These are phyloP conservation scores for Oeneis ivallda DNA, from an alignment of 2,888 invertebrate genomes.

Conservation along the genomic window DNA sequence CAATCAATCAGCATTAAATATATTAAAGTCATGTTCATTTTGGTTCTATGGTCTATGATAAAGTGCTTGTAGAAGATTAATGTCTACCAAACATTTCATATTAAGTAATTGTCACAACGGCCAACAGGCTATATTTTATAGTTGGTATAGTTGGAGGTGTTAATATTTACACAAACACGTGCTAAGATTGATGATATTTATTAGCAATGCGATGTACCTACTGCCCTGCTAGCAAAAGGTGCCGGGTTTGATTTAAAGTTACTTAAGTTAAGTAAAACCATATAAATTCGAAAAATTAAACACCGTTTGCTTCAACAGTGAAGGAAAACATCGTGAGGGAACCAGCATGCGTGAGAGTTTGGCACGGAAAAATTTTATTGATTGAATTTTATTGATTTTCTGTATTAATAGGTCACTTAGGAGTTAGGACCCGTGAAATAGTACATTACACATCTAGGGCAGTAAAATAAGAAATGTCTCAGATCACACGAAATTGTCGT, in stretches of 20 bases:
- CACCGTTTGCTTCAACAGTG: too few species aligned
- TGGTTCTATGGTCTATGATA: slow-evolving; percentile 3
- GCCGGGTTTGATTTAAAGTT: not conserved
- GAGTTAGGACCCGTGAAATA: too few species aligned
- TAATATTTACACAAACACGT: not conserved
- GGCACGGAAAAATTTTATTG: too few species aligned
- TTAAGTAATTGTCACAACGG: slow-evolving; percentile 18
- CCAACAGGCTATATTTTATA: not conserved
- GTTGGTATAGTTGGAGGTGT: not conserved
- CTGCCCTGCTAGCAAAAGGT: not conserved
- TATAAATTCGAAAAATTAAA: too few species aligned
- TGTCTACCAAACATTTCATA: not conserved
- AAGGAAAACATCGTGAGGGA: too few species aligned
- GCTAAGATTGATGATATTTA: not conserved
- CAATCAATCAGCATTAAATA: slow-evolving; percentile 20
- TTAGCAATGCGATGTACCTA: not conserved
- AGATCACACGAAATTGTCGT: too few species aligned
- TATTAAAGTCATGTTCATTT: slow-evolving; percentile 17
- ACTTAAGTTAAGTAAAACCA: not conserved
- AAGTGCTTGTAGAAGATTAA: slow-evolving; percentile 9
- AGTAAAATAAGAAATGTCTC: too few species aligned
- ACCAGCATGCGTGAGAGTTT: too few species aligned
- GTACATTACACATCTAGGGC: too few species aligned
- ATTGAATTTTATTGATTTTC: too few species aligned
- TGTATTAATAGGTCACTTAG: too few species aligned